Conservation (phyloP, 2,113 vertebrate species). For the Sander vitreus region DNA sequence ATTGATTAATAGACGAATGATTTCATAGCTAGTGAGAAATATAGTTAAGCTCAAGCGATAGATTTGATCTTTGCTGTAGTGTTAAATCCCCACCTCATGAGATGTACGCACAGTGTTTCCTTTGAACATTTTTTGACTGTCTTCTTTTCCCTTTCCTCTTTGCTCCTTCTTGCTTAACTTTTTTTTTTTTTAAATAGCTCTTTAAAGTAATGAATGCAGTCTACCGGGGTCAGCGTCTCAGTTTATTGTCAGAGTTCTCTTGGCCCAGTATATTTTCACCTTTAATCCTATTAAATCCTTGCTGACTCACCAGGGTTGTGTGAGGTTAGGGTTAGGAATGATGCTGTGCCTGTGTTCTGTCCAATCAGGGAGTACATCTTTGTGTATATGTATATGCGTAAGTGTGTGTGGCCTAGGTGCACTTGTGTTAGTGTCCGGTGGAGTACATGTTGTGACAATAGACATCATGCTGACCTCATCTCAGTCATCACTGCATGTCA, state of each 20-base stretch:
- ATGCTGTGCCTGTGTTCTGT: conserved; percentile 70
- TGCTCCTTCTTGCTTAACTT: conserved; percentile 53
- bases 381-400: conserved; percentile 55
- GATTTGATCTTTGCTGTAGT: not conserved
- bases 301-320: conserved; percentile 46
- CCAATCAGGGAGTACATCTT: conserved; percentile 51
- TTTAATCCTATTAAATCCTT: conserved; percentile 45
- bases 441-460: conserved; percentile 69
- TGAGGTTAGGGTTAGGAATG: conserved; percentile 41
- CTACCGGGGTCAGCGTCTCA: conserved; percentile 36
- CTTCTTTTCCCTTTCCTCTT: conserved; percentile 46
- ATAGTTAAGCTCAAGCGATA: not conserved
- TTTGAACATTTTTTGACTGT: conserved; percentile 48
- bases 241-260: conserved; percentile 31
- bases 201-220: conserved; percentile 35
- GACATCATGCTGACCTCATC: conserved; percentile 70
- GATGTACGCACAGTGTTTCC: conserved; percentile 26
- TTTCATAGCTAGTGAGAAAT: not conserved
- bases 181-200: conserved; percentile 14
- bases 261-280: conserved; percentile 15
- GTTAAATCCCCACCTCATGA: not conserved
- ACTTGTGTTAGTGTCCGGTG: conserved; percentile 43
- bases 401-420: conserved; percentile 11
- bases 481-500: conserved; percentile 69
- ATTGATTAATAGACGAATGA: not conserved